Percentiles rank a stretch among this genome's conserved stretches.
Conservation (phyloP, 2,888 invertebrate species). For the Cybosia mesomella region DNA sequence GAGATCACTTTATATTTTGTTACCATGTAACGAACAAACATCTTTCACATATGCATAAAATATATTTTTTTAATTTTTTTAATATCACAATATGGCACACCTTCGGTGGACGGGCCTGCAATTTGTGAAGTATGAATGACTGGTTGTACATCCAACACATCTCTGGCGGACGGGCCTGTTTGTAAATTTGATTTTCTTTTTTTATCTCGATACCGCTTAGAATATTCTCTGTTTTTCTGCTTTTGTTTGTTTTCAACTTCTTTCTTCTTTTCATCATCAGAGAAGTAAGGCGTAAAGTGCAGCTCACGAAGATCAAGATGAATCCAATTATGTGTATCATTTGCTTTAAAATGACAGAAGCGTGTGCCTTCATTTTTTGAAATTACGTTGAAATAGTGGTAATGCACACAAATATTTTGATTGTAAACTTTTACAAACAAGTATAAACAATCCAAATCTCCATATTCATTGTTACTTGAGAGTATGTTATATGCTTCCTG, state of each 20-base stretch:
- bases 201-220: constrained; percentile 28
- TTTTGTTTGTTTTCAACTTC: constrained; percentile 11
- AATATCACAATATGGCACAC: not conserved
- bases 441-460: constrained; percentile 62
- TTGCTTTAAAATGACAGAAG: constrained; percentile 61
- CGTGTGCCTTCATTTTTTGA: constrained; percentile 53
- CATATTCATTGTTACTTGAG: constrained; percentile 43
- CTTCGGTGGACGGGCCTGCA: not conserved
- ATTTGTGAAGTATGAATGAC: constrained; percentile 3
- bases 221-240: constrained; percentile 24
- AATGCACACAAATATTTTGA: constrained; percentile 64
- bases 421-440: constrained; percentile 30
- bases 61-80: too few species aligned
- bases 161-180: constrained; percentile 14
- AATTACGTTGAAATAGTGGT: constrained; percentile 52
- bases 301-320: constrained; percentile 58
- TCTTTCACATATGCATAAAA: too few species aligned
- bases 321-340: constrained; percentile 60
- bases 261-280: too few species aligned
- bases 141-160: constrained; percentile 7
- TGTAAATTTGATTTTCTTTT: constrained; percentile 27
- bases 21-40: too few species aligned
- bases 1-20: too few species aligned
- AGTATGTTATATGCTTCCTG: too few species aligned
- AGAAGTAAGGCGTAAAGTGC: constrained; percentile 45